These are phyloP conservation scores for Sander vitreus DNA, from an alignment of 2,113 vertebrate species.

Conservation along the genomic window DNA sequence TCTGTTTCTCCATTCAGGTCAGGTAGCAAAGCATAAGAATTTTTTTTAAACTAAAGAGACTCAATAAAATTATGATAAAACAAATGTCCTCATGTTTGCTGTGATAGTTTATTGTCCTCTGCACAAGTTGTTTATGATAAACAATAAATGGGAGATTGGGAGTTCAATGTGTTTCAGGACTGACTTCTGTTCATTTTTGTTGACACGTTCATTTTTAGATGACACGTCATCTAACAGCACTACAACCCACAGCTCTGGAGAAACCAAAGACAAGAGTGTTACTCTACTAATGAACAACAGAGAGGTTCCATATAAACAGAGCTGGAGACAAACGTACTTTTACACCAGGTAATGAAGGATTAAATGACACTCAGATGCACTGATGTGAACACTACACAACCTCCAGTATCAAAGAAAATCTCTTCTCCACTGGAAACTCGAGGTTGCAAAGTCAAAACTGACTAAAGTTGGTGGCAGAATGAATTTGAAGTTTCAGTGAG, in stretches of 20 bases:
- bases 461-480: neutral
- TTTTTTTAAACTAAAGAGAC: neutral
- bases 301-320: neutral
- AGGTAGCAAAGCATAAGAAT: neutral
- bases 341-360: neutral
- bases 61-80: neutral
- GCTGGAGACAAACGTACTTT: neutral
- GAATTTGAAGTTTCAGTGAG: neutral
- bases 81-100: too few relatives aligned
- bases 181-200: neutral
- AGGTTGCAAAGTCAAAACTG: neutral
- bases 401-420: neutral
- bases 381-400: neutral
- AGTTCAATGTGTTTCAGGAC: neutral
- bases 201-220: too few relatives aligned
- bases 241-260: neutral
- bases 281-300: neutral
- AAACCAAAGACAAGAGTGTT: neutral
- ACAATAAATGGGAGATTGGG: neutral
- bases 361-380: neutral
- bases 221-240: neutral
- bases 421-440: neutral
- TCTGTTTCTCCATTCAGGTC: neutral
- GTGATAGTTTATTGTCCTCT: neutral
- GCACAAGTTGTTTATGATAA: neutral